Conservation (phyloP, 2,888 invertebrate genomes). For the Rhabditoides inermis region DNA sequence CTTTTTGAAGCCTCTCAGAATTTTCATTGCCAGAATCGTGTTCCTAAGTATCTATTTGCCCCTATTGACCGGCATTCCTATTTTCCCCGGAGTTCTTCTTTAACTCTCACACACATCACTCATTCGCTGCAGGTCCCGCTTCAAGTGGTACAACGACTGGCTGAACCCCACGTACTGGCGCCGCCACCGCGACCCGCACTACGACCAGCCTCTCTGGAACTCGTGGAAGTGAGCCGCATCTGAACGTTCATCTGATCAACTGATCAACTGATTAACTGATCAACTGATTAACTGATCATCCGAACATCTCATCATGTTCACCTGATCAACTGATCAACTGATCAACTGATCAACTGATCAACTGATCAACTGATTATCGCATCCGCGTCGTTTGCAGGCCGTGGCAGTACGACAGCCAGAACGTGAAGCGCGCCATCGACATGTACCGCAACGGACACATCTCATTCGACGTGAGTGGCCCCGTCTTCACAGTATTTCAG, state of each 20-base stretch:
- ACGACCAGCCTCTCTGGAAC: conserved; percentile 47
- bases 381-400: too few relatives aligned
- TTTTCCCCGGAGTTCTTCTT: not conserved
- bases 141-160: conserved; percentile 48
- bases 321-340: too few relatives aligned
- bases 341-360: too few relatives aligned
- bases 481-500: too few relatives aligned
- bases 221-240: too few relatives aligned
- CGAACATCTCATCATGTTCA: too few relatives aligned
- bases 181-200: conserved; percentile 43
- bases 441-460: conserved; percentile 47
- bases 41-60: not conserved
- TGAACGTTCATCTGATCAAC: too few relatives aligned
- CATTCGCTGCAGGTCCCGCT: conserved; percentile 22
- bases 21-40: conserved; percentile 4
- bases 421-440: conserved; percentile 44
- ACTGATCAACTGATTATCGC: too few relatives aligned
- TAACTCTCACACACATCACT: not conserved
- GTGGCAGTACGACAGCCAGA: conserved; percentile 36
- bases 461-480: too few relatives aligned
- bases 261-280: too few relatives aligned
- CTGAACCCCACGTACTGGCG: conserved; percentile 49
- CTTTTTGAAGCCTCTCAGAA: not conserved
- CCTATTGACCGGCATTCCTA: not conserved
- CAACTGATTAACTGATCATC: too few relatives aligned